Percentiles rank a stretch among this genome's conserved stretches.
Evolutionary conservation across 2,888 invertebrate species (phyloP).

Genomic region (Philereme vetulata): DNA sequence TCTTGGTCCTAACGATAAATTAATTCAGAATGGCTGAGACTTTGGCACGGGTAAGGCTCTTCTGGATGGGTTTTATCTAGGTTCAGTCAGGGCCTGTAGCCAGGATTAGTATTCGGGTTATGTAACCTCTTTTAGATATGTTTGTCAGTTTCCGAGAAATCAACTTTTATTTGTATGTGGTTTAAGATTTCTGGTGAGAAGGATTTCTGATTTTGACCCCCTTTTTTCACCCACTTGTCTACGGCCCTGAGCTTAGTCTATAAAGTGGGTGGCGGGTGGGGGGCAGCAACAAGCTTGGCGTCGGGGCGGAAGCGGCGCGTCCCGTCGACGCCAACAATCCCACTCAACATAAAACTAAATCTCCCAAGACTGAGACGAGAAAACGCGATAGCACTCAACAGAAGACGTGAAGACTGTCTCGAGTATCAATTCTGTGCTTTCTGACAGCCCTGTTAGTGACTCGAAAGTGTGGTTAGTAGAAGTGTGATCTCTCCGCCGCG

Average conservation of each 20-base stretch:
- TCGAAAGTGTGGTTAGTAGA: conserved; percentile 27
- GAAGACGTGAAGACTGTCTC: conserved; percentile 53
- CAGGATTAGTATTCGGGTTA: conserved; percentile 1
- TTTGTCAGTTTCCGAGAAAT: conserved; percentile 1
- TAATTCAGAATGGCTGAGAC: conserved; percentile 35
- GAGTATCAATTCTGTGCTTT: conserved; percentile 52
- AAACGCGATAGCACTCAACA: conserved; percentile 63
- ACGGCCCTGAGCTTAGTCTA: conserved; percentile 27
- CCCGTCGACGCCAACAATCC: conserved; percentile 70
- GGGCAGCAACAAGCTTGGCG: conserved; percentile 61
- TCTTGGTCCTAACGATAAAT: conserved; percentile 30
- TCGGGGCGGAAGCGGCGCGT: conserved; percentile 66
- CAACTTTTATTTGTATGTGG: conserved; percentile 1
- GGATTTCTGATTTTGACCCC: conserved; percentile 36
- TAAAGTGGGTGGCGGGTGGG: conserved; percentile 33
- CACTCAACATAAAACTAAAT: conserved; percentile 75
- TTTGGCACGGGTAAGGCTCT: conserved; percentile 32
- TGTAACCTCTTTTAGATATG: background rate
- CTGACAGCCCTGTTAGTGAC: conserved; percentile 38
- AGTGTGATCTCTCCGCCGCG: conserved; percentile 22
- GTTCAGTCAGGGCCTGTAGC: conserved; percentile 25
- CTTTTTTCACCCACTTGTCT: conserved; percentile 26
- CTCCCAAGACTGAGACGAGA: conserved; percentile 58
- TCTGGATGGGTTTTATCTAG: conserved; percentile 36
- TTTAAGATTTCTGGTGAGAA: conserved; percentile 10